Percentiles rank a stretch among this genome's conserved stretches.
Conservation (phyloP, 2,888 invertebrate species). For the Hypolimnas misippus region DNA sequence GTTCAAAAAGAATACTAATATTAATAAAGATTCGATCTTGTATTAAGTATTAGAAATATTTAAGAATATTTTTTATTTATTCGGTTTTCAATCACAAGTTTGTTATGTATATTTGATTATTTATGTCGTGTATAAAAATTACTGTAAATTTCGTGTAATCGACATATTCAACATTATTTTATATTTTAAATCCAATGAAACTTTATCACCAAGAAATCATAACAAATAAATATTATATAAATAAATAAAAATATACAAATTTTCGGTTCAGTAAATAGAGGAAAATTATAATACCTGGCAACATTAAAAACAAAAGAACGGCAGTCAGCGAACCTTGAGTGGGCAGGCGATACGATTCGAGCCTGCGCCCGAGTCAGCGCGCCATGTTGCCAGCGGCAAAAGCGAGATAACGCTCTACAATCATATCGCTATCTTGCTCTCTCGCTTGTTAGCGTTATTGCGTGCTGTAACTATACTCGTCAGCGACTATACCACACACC, state of each 20-base stretch:
- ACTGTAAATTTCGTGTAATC: background rate
- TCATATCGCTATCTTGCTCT: constrained; percentile 55
- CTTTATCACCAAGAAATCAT: too few relatives aligned
- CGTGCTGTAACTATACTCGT: constrained; percentile 83
- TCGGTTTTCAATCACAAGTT: too few relatives aligned
- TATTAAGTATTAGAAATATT: too few relatives aligned
- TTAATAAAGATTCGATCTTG: too few relatives aligned
- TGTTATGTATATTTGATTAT: too few relatives aligned
- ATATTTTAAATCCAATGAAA: too few relatives aligned
- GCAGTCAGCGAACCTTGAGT: constrained; percentile 86
- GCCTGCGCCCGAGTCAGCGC: constrained; percentile 86
- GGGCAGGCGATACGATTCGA: constrained; percentile 85
- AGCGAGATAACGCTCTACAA: constrained; percentile 64
- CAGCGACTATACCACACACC: constrained; percentile 80
- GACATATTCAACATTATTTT: background rate
- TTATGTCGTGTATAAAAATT: too few relatives aligned
- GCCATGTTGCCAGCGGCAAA: constrained; percentile 78
- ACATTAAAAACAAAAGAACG: constrained; percentile 84
- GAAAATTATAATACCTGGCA: constrained; percentile 60
- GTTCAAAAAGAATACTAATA: too few relatives aligned
- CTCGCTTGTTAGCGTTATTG: constrained; percentile 84
- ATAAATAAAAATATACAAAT: background rate
- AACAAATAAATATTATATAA: background rate
- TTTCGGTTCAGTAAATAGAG: constrained; percentile 29
- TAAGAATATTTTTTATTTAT: too few relatives aligned